Evolutionary conservation across 92 coral and sea anemone species (phyloP), one percentile per base, ranked within the genome.

Genomic region (Nematostella vectensis): DNA sequence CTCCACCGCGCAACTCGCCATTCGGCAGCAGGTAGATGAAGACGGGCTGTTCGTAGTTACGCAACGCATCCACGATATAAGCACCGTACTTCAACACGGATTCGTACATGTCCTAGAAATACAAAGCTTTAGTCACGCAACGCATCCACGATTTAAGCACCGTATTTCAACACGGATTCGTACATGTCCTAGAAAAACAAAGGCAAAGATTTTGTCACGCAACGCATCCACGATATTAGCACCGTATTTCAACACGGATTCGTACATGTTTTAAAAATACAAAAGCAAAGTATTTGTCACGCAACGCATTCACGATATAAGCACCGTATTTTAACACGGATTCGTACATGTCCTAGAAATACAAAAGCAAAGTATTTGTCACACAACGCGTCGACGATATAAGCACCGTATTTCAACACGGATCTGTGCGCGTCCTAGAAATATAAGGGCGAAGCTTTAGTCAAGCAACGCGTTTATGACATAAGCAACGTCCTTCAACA

Each of bases 321-420:
- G 97, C 76, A 25, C 97, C 97, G 55, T 85, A 89, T 70, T 89
- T 89, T 37, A 89, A 65, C 9, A 89, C 79, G 9, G 81, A 71
- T 67, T 89, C 95, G 45, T 78, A 89, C 97, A 89, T 89, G 74
- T 89, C 97, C 82, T 60, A n/a, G n/a, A n/a, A n/a, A n/a, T n/a
- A n/a, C 8, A 6, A n/a, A n/a, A n/a, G n/a, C n/a, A n/a, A n/a
- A n/a, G n/a, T n/a, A n/a, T n/a, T n/a, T n/a, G n/a, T 65, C 79
- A 24, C 89, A 80, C 19, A 89, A 67, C 36, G 97, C 95, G 59
- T 81, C 95, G 13, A 89, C 97, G 25, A 89, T 89, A 43, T 80
- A 83, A 26, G 97, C 76, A 25, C 97, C 97, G 55, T 85, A 89
- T 70, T 89, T 89, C 43, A 89, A 65, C 9, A 89, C 79, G 9